phyloP scores from a whole-genome alignment of 2,888 invertebrate genomes.

The Anorthoa munda region DNA sequence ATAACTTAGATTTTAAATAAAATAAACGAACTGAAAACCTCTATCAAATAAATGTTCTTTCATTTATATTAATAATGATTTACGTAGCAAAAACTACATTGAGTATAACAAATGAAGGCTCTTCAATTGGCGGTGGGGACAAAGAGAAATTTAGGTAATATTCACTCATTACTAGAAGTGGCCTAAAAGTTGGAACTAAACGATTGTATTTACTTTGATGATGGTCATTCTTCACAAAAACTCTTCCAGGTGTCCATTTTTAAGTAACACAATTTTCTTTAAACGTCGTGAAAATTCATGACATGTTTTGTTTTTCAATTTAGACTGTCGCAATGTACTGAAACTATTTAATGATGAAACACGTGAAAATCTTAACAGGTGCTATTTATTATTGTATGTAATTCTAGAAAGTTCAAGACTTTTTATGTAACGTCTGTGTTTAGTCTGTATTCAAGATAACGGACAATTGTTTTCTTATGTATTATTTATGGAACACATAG shows the following conservation, averaged over 20 bases:
- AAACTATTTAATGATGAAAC: too few relatives aligned
- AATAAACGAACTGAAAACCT: constrained; percentile 3
- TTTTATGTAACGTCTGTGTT: too few relatives aligned
- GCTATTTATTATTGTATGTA: too few relatives aligned
- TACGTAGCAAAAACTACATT: constrained; percentile 44
- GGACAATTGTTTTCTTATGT: too few relatives aligned
- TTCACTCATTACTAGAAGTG: constrained; percentile 42
- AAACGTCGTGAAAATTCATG: neutral
- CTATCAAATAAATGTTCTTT: constrained; percentile 28
- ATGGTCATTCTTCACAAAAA: constrained; percentile 3
- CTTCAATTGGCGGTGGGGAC: constrained; percentile 43
- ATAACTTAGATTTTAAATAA: neutral
- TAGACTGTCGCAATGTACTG: too few relatives aligned
- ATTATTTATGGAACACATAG: too few relatives aligned
- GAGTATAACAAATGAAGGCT: constrained; percentile 36
- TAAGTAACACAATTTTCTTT: neutral
- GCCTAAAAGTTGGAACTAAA: constrained; percentile 14
- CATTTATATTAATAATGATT: constrained; percentile 51
- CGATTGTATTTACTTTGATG: constrained; percentile 17
- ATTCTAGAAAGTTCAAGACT: too few relatives aligned
- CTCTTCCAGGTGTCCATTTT: neutral
- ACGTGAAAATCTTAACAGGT: too few relatives aligned
- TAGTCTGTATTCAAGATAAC: too few relatives aligned
- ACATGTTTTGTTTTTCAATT: too few relatives aligned
- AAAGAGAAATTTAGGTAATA: constrained; percentile 44